phyloP scores from a whole-genome alignment of 1,140 invertebrate genomes.

The Melipona quadrifasciata region DNA sequence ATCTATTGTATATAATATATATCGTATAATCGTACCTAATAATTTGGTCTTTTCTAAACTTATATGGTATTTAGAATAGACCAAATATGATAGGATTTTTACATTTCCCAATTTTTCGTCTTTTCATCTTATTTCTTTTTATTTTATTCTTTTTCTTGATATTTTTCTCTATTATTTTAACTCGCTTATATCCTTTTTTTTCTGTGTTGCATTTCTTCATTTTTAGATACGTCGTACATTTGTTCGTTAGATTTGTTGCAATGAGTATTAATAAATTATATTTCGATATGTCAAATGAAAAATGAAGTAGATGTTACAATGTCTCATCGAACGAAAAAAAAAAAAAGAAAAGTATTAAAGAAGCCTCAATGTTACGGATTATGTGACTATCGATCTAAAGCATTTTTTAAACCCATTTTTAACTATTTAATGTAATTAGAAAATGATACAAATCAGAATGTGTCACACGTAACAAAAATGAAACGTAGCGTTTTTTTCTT shows the following conservation, averaged over 20 bases:
- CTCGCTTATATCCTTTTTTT: conserved; percentile 28
- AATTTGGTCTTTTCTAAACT: conserved; percentile 29
- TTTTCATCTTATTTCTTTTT: neutral
- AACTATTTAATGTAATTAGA: conserved; percentile 5
- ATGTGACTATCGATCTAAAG: neutral
- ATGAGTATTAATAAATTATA: neutral
- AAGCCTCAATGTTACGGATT: neutral
- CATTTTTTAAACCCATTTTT: conserved; percentile 1
- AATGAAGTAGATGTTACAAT: neutral
- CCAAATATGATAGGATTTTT: conserved; percentile 26
- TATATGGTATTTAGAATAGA: neutral
- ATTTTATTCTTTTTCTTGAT: neutral
- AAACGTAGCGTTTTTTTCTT: neutral
- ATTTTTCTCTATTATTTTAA: neutral
- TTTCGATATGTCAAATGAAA: neutral
- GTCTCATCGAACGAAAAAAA: neutral
- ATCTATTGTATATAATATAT: conserved; percentile 58
- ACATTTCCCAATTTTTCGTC: neutral
- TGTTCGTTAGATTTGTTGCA: neutral
- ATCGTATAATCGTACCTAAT: conserved; percentile 42
- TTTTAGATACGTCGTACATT: neutral
- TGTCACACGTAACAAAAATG: neutral
- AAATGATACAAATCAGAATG: conserved; percentile 16
- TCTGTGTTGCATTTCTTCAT: neutral
- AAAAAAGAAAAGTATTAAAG: neutral